Evolutionary conservation across 2,888 invertebrate genomes (phyloP).

Genomic region (Pollenia labialis): DNA sequence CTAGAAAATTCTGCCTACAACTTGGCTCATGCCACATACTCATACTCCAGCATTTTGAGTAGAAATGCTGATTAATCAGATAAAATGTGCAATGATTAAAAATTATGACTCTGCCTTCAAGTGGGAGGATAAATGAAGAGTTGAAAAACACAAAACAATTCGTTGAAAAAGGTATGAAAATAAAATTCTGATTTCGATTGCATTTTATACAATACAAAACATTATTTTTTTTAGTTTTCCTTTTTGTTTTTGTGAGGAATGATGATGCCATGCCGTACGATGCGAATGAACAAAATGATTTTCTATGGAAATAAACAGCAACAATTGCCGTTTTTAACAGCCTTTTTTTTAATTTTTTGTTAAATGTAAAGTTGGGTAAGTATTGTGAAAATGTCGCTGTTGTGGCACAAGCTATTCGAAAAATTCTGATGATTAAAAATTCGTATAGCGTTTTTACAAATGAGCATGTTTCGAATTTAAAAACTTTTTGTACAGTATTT

Average conservation of each 20-base stretch:
- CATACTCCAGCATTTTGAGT: neutral
- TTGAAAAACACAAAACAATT: slow-evolving; percentile 38
- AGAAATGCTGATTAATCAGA: slow-evolving; percentile 12
- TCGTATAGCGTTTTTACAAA: slow-evolving; percentile 59
- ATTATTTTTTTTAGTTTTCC: neutral
- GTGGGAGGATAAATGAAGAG: slow-evolving; percentile 37
- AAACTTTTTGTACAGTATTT: slow-evolving; percentile 29
- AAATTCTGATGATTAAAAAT: slow-evolving; percentile 62
- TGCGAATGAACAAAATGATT: slow-evolving; percentile 38
- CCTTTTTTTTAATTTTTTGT: slow-evolving; percentile 2
- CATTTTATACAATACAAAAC: neutral
- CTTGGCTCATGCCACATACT: neutral
- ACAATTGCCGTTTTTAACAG: slow-evolving; percentile 40
- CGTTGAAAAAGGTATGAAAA: slow-evolving; percentile 36
- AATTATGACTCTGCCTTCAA: slow-evolving; percentile 44
- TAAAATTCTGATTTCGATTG: slow-evolving; percentile 45
- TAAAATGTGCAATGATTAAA: slow-evolving; percentile 47
- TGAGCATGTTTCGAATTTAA: slow-evolving; percentile 67
- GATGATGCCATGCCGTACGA: slow-evolving; percentile 43
- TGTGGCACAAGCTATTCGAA: slow-evolving; percentile 45
- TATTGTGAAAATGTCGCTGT: slow-evolving; percentile 30
- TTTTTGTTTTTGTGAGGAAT: slow-evolving; percentile 39
- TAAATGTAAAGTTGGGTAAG: slow-evolving; percentile 45
- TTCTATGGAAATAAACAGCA: slow-evolving; percentile 57
- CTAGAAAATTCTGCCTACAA: neutral